Percentiles rank a stretch among this genome's conserved stretches.
phyloP scores from a whole-genome alignment of 30 jellyfish, hydroid and myxozoan species.

The Cassiopea andromeda region DNA sequence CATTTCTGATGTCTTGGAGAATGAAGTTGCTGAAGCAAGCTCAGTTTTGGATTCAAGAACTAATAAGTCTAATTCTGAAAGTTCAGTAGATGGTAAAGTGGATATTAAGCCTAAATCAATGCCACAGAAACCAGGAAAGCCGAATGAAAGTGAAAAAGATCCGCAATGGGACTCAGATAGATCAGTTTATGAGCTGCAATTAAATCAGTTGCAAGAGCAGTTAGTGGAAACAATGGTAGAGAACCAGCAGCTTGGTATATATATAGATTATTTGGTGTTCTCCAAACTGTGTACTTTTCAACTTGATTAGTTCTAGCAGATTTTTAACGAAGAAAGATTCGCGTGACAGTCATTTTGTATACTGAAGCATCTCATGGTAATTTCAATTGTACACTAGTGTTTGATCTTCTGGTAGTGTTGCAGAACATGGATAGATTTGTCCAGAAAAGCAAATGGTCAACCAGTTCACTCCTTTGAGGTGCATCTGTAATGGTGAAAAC shows the following conservation, averaged over 20 bases:
- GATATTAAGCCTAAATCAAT: neutral
- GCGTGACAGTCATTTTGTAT: no score
- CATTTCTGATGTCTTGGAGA: conserved; percentile 3
- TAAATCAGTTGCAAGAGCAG: conserved; percentile 92
- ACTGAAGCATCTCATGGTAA: no score
- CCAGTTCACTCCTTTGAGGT: no score
- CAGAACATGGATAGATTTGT: no score
- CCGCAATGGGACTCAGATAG: conserved; percentile 80
- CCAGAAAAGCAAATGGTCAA: no score
- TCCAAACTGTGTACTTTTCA: no score
- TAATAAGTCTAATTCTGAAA: neutral
- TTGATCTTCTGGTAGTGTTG: no score
- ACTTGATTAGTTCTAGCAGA: no score
- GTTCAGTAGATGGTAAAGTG: neutral
- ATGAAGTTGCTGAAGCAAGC: conserved; percentile 26
- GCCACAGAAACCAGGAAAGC: neutral
- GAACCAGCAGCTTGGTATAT: conserved; percentile 88
- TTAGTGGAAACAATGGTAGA: conserved; percentile 94
- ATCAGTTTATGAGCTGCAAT: conserved; percentile 80
- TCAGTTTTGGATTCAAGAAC: conserved; percentile 29
- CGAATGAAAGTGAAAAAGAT: neutral
- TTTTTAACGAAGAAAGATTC: no score
- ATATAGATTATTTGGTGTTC: neutral
- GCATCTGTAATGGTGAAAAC: no score
- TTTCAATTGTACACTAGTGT: no score